A percentile compares a stretch with the other conserved stretches of the same genome.
These are phyloP conservation scores for Talpa occidentalis DNA, from an alignment of 2,113 vertebrate species.

Conservation along the genomic window DNA sequence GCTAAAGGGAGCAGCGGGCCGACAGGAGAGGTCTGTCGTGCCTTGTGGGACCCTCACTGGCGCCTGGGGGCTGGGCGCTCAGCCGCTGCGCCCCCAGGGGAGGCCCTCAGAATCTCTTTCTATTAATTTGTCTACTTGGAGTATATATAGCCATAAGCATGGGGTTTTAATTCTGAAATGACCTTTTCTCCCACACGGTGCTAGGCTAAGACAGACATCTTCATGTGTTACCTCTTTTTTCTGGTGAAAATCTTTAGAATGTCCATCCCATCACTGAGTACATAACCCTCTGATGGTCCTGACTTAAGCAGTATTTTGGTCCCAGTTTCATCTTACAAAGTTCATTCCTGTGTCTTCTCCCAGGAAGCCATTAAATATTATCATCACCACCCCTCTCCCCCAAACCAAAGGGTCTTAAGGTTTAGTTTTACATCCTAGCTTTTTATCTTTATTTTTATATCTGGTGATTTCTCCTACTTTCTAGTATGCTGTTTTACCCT, in stretches of 20 bases:
- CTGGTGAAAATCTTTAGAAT: neutral
- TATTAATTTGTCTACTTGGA: neutral
- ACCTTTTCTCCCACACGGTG: too few species aligned
- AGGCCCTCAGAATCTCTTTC: neutral
- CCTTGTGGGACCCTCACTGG: too few species aligned
- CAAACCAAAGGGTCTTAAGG: neutral
- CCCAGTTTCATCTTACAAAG: neutral
- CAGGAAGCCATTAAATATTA: neutral
- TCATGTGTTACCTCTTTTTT: neutral
- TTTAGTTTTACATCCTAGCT: neutral
- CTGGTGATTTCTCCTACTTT: neutral
- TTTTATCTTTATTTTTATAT: neutral
- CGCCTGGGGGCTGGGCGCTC: too few species aligned
- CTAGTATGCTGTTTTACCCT: neutral
- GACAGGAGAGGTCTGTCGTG: too few species aligned
- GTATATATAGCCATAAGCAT: neutral
- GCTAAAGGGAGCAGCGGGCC: too few species aligned
- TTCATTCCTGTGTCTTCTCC: neutral
- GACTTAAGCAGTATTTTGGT: neutral
- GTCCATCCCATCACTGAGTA: neutral
- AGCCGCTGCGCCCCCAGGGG: too few species aligned
- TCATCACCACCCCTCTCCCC: neutral
- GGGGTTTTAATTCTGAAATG: neutral
- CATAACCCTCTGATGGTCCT: neutral
- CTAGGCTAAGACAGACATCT: neutral